Evolutionary conservation across 2,113 vertebrate species (phyloP).

Genomic region (Coreoperca whiteheadi): DNA sequence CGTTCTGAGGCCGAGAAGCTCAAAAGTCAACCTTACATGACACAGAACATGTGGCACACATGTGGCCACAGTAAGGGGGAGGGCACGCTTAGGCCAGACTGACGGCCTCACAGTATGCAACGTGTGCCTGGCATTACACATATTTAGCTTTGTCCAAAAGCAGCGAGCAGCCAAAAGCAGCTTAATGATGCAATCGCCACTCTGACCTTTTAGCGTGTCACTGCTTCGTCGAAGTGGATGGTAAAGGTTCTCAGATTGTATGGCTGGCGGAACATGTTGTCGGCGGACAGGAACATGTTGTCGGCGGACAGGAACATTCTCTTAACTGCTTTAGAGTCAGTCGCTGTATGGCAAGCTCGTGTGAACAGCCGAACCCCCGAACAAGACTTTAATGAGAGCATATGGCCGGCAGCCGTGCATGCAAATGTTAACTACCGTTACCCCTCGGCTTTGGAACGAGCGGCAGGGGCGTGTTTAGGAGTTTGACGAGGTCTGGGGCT

Average conservation of each 20-base stretch:
- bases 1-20: background rate
- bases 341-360: background rate
- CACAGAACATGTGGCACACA: no score
- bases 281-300: background rate
- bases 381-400: background rate
- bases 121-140: no score
- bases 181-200: background rate
- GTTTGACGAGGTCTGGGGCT: no score
- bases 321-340: background rate
- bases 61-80: background rate
- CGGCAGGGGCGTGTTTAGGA: no score
- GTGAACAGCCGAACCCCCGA: conserved; percentile 12
- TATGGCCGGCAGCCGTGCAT: background rate
- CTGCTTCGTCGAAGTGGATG: background rate
- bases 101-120: no score
- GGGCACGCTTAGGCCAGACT: no score
- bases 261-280: background rate
- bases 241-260: background rate
- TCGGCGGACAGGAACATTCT: background rate
- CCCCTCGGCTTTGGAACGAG: no score
- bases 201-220: background rate
- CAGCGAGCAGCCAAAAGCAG: no score
- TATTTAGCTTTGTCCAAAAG: no score
- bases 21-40: background rate
- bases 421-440: background rate